phyloP scores from a whole-genome alignment of 2,797 vertebrate species.

The Sarcophilus harrisii region DNA sequence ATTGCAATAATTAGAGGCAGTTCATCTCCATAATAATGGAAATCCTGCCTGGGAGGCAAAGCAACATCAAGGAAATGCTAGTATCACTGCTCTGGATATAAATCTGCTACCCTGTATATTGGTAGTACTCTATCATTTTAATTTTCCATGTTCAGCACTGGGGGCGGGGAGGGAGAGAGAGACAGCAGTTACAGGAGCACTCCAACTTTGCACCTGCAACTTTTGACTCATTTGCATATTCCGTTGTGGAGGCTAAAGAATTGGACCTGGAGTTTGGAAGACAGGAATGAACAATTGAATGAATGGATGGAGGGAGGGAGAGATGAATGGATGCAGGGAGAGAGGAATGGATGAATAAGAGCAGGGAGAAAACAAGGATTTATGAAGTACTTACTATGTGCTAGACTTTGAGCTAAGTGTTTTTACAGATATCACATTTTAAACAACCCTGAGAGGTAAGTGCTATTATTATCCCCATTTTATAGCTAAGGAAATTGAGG shows the following conservation, averaged over 20 bases:
- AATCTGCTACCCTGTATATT: conserved; percentile 59
- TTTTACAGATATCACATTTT: too few relatives aligned
- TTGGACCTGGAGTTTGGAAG: background rate
- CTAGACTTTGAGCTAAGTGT: too few relatives aligned
- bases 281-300: too few relatives aligned
- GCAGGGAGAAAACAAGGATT: too few relatives aligned
- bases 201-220: conserved; percentile 34
- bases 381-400: too few relatives aligned
- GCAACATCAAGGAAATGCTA: conserved; percentile 72
- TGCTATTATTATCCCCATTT: too few relatives aligned
- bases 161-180: conserved; percentile 33
- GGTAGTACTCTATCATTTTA: conserved; percentile 64
- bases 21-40: conserved; percentile 87
- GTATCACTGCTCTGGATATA: conserved; percentile 72
- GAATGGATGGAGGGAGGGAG: too few relatives aligned
- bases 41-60: conserved; percentile 84
- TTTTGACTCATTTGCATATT: background rate
- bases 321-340: too few relatives aligned
- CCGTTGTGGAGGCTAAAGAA: background rate
- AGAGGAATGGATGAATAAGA: too few relatives aligned
- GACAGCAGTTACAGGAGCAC: background rate
- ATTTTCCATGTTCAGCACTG: conserved; percentile 46
- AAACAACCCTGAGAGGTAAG: too few relatives aligned
- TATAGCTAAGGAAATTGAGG: too few relatives aligned
- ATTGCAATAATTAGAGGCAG: conserved; percentile 85